Evolutionary conservation across 1,140 invertebrate species (phyloP).

Genomic region (Leptinotarsa undecemlineata): DNA sequence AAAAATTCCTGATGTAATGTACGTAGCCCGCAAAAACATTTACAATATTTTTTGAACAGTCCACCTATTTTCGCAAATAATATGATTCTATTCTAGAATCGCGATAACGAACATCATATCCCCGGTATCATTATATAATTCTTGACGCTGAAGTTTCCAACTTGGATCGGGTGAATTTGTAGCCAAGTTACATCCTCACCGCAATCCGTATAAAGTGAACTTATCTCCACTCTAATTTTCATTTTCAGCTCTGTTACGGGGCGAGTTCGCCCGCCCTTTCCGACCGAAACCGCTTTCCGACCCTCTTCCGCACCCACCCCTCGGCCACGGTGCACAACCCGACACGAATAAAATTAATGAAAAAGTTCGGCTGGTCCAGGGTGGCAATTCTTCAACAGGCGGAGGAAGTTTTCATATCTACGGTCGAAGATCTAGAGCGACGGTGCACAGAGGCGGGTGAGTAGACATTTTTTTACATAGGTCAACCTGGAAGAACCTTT

Average conservation of each 20-base stretch:
- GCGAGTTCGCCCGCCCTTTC: conserved; percentile 98
- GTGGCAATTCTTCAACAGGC: conserved; percentile 98
- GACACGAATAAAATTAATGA: conserved; percentile 93
- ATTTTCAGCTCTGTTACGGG: conserved; percentile 90
- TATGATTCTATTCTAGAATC: no score
- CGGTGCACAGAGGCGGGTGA: conserved; percentile 83
- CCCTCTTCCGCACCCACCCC: conserved; percentile 97
- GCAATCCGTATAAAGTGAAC: background rate
- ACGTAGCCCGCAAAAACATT: no score
- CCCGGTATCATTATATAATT: no score
- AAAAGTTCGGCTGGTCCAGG: conserved; percentile 95
- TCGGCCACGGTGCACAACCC: conserved; percentile 99
- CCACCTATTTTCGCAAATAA: no score
- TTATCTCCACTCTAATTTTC: background rate
- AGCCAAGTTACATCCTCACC: no score
- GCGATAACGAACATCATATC: no score
- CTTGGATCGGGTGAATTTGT: no score
- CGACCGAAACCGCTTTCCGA: conserved; percentile 94
- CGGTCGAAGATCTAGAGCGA: conserved; percentile 94
- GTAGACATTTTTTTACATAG: background rate
- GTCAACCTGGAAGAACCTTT: no score
- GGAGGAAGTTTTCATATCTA: conserved; percentile 98
- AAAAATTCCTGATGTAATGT: no score
- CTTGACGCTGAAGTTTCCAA: no score
- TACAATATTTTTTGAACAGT: no score